phyloP scores from a whole-genome alignment of 2,797 vertebrate genomes.

The Odontamblyopus lacepedii region DNA sequence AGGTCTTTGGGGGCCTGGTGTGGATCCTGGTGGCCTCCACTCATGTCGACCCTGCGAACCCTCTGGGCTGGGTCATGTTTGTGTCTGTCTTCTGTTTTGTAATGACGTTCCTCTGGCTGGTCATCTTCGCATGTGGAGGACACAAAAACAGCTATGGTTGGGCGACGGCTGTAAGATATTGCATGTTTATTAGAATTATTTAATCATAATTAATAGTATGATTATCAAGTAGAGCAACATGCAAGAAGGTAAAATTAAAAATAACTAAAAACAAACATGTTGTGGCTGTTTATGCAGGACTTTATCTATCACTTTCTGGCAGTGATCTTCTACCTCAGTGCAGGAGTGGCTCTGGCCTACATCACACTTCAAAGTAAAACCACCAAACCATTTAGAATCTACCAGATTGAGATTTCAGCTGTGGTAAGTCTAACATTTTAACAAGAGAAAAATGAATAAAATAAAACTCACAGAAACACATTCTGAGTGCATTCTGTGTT shows the following conservation, averaged over 20 bases:
- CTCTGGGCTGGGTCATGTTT: slow-evolving; percentile 93
- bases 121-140: slow-evolving; percentile 67
- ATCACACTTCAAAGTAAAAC: slow-evolving; percentile 18
- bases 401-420: slow-evolving; percentile 74
- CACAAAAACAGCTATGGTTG: slow-evolving; percentile 66
- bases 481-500: background rate
- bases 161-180: slow-evolving; percentile 70
- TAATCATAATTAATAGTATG: too few relatives aligned
- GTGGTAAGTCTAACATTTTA: slow-evolving; percentile 64
- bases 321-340: slow-evolving; percentile 75
- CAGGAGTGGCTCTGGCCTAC: slow-evolving; percentile 64
- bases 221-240: background rate
- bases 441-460: background rate
- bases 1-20: slow-evolving; percentile 87
- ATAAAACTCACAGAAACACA: background rate
- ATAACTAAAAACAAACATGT: background rate
- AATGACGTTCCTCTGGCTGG: slow-evolving; percentile 79
- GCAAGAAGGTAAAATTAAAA: too few relatives aligned
- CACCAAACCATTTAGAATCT: slow-evolving; percentile 7
- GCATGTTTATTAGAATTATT: background rate
- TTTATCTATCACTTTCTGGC: slow-evolving; percentile 74
- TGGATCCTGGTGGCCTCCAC: slow-evolving; percentile 91
- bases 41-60: slow-evolving; percentile 10
- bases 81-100: slow-evolving; percentile 89
- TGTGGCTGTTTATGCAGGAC: slow-evolving; percentile 62